Conservation (phyloP, 2,888 invertebrate species). For the Cybosia mesomella region DNA sequence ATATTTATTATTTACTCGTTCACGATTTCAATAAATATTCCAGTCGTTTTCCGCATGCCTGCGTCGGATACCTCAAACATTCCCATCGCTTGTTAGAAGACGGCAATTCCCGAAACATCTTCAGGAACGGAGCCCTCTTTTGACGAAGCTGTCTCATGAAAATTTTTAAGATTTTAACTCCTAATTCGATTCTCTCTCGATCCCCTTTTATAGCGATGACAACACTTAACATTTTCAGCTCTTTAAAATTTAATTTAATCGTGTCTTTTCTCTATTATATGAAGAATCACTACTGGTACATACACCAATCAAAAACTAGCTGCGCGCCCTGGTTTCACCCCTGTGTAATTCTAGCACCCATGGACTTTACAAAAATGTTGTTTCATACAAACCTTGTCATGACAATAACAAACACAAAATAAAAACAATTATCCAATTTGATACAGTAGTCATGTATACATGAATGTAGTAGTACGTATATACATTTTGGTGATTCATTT, state of each 20-base stretch:
- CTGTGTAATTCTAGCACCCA: too few relatives aligned
- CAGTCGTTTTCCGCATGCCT: conserved; percentile 71
- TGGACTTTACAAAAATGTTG: too few relatives aligned
- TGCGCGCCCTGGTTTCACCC: too few relatives aligned
- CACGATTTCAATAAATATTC: conserved; percentile 79
- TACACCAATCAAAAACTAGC: neutral
- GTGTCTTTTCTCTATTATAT: neutral
- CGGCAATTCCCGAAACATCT: conserved; percentile 62
- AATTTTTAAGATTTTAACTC: conserved; percentile 78
- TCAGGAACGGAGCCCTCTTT: conserved; percentile 64
- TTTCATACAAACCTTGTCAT: too few relatives aligned
- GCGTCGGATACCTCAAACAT: conserved; percentile 76
- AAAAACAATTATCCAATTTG: too few relatives aligned
- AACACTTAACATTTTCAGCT: conserved; percentile 29
- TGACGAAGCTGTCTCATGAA: conserved; percentile 78
- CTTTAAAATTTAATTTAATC: neutral
- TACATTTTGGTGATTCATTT: too few relatives aligned
- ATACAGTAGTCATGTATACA: too few relatives aligned
- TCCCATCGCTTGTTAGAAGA: conserved; percentile 77
- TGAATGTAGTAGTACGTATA: too few relatives aligned
- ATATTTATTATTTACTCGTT: conserved; percentile 59
- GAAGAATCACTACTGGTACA: neutral
- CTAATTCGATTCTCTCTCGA: conserved; percentile 68
- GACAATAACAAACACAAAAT: too few relatives aligned
- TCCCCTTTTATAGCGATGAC: conserved; percentile 55